Conservation (phyloP, 2,888 invertebrate species). For the Drosophila paramelanica region DNA sequence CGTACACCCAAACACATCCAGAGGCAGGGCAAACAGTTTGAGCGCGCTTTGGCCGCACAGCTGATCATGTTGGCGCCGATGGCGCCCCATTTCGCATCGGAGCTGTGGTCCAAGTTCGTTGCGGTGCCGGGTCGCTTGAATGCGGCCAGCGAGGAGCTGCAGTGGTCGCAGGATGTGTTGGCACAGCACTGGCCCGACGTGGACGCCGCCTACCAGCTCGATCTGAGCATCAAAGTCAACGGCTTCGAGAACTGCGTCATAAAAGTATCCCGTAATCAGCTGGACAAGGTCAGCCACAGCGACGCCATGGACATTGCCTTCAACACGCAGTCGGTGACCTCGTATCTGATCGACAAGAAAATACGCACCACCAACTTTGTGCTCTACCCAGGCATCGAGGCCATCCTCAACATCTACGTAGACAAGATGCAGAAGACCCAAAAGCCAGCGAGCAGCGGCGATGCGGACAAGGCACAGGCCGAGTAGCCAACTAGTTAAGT, state of each 20-base stretch:
- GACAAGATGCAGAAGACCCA: conserved; percentile 75
- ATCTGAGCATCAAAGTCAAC: conserved; percentile 88
- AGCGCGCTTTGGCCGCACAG: conserved; percentile 91
- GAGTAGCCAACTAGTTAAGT: conserved; percentile 22
- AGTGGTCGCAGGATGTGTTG: conserved; percentile 90
- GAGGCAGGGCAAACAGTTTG: conserved; percentile 89
- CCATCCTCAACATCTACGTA: conserved; percentile 83
- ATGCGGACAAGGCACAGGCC: conserved; percentile 32
- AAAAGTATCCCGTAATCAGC: conserved; percentile 86
- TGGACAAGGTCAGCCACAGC: conserved; percentile 86
- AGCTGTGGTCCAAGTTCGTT: conserved; percentile 93
- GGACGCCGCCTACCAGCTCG: conserved; percentile 89
- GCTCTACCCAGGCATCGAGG: conserved; percentile 85
- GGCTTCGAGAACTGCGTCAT: conserved; percentile 86
- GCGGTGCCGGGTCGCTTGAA: conserved; percentile 88
- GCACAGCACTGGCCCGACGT: conserved; percentile 92
- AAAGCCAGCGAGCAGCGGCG: conserved; percentile 44
- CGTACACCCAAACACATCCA: conserved; percentile 88
- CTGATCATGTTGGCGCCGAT: conserved; percentile 95
- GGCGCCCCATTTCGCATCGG: conserved; percentile 95
- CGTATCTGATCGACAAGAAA: conserved; percentile 82
- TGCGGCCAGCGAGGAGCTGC: conserved; percentile 85
- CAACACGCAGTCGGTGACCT: conserved; percentile 84
- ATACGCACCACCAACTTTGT: conserved; percentile 83
- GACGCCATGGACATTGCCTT: conserved; percentile 86